A percentile compares a stretch with the other conserved stretches of the same genome.
Conservation (phyloP, 2,113 vertebrate genomes). For the Antechinus stuartii region DNA sequence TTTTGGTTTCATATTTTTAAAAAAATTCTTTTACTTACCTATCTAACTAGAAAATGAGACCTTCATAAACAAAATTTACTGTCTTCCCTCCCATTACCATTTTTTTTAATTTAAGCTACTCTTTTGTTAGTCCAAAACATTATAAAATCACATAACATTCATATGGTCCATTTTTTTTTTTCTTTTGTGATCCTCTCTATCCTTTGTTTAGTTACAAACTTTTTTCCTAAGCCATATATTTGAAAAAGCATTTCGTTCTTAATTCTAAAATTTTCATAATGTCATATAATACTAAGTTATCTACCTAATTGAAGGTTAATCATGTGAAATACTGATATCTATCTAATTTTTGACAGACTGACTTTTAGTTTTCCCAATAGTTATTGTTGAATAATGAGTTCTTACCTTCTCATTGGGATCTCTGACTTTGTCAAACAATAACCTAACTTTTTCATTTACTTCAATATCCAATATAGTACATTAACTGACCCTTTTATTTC, state of each 20-base stretch:
- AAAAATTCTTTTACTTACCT: not conserved
- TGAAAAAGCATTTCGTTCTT: not conserved
- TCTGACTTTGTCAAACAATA: not conserved
- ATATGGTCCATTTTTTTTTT: too few relatives aligned
- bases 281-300: not conserved
- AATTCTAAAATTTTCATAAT: not conserved
- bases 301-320: not conserved
- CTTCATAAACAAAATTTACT: too few relatives aligned
- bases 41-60: not conserved
- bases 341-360: not conserved
- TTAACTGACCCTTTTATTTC: not conserved
- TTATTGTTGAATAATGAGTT: not conserved
- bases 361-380: not conserved
- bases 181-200: not conserved
- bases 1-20: not conserved
- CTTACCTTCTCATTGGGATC: not conserved
- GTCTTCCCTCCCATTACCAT: too few relatives aligned
- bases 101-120: too few relatives aligned
- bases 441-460: not conserved
- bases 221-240: not conserved
- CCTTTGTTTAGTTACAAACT: not conserved
- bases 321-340: not conserved
- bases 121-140: too few relatives aligned
- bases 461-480: not conserved
- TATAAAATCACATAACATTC: not conserved